Evolutionary conservation across 1,140 invertebrate genomes (phyloP).

Genomic region (Anthonomus grandis): DNA sequence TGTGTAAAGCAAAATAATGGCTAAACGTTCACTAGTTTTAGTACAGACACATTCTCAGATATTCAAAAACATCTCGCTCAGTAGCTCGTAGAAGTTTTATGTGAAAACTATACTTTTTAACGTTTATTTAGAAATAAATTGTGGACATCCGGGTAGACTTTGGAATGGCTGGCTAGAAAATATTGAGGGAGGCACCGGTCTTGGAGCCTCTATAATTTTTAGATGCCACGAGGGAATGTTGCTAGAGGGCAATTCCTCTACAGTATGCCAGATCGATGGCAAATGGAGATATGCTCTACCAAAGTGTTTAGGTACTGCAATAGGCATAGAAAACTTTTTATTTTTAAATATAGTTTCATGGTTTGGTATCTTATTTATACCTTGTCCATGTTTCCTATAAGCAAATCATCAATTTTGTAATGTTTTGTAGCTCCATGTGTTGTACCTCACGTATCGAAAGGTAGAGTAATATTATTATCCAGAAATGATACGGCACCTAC

Average conservation of each 20-base stretch:
- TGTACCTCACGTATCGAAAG: slow-evolving; percentile 83
- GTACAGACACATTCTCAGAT: too few relatives aligned
- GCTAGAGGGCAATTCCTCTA: slow-evolving; percentile 82
- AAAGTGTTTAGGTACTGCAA: slow-evolving; percentile 62
- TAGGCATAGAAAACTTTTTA: background rate
- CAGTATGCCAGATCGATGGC: slow-evolving; percentile 88
- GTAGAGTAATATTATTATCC: slow-evolving; percentile 62
- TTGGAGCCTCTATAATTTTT: slow-evolving; percentile 90
- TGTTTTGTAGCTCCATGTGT: slow-evolving; percentile 75
- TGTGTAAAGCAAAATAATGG: too few relatives aligned
- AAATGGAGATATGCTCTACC: slow-evolving; percentile 91
- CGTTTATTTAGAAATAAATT: slow-evolving; percentile 79
- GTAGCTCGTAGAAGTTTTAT: too few relatives aligned
- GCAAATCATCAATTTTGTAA: too few relatives aligned
- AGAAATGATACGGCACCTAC: slow-evolving; percentile 55
- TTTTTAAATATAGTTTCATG: background rate
- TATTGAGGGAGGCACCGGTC: slow-evolving; percentile 79
- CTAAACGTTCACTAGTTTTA: too few relatives aligned
- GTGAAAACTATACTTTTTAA: too few relatives aligned
- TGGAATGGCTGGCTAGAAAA: slow-evolving; percentile 97
- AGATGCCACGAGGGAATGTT: slow-evolving; percentile 91
- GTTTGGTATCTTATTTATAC: too few relatives aligned
- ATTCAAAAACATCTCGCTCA: too few relatives aligned
- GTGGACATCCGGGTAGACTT: slow-evolving; percentile 82
- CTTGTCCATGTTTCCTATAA: too few relatives aligned